These are phyloP conservation scores for Nesoenas mayeri DNA, from an alignment of 2,113 vertebrate species.

Conservation along the genomic window DNA sequence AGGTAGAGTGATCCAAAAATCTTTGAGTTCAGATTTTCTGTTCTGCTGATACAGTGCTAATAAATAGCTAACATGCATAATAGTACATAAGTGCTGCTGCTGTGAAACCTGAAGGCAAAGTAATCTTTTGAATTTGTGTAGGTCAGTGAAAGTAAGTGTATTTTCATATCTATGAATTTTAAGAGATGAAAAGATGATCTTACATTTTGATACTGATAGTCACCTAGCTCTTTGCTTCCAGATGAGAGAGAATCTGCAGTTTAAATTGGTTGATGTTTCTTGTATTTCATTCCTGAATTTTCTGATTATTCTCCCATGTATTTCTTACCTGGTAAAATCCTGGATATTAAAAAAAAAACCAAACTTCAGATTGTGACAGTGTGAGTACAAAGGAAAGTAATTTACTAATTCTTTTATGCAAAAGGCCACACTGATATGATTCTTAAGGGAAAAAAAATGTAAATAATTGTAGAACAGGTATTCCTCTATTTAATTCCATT, in stretches of 20 bases:
- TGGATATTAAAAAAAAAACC: not conserved
- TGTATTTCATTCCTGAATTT: not conserved
- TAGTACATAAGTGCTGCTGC: not conserved
- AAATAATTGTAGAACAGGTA: not conserved
- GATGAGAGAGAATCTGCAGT: not conserved
- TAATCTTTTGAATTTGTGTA: not conserved
- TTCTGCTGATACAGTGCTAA: not conserved
- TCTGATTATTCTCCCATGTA: not conserved
- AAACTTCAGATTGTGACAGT: not conserved
- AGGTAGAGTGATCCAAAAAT: constrained; percentile 75
- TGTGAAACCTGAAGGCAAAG: not conserved
- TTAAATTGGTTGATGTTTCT: not conserved
- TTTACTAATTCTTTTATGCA: not conserved
- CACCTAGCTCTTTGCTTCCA: not conserved
- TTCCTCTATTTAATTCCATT: not conserved
- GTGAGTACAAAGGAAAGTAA: not conserved
- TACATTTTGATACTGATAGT: not conserved
- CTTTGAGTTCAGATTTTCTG: not conserved
- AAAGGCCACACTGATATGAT: not conserved
- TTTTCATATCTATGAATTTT: not conserved
- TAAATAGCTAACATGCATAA: not conserved
- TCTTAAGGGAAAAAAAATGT: not conserved
- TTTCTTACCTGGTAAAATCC: not conserved
- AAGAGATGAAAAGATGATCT: not conserved
- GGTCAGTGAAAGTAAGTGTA: not conserved